phyloP scores from a whole-genome alignment of 2,797 vertebrate species.

The Alca torda region DNA sequence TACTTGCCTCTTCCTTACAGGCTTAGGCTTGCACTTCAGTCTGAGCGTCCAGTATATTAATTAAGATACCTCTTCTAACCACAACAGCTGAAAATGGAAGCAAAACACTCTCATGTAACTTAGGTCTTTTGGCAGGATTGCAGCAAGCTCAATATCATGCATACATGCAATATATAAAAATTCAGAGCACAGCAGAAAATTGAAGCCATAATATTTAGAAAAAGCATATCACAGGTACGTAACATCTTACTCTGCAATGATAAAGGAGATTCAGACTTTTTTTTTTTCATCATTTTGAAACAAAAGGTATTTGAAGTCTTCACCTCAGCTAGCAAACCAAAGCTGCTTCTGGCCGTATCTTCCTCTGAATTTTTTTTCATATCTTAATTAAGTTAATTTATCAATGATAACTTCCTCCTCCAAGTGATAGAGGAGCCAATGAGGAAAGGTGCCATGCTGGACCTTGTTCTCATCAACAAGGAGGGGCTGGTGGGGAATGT shows the following conservation, averaged over 20 bases:
- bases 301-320: neutral
- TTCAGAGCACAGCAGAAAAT: neutral
- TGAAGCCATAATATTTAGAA: neutral
- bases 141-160: neutral
- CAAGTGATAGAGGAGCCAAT: neutral
- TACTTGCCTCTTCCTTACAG: conserved; percentile 11
- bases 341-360: neutral
- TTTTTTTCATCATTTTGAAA: neutral
- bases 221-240: accelerated
- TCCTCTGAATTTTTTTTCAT: neutral
- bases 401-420: neutral
- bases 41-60: neutral
- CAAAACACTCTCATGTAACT: neutral
- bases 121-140: neutral
- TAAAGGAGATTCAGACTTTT: neutral
- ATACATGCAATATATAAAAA: neutral
- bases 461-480: neutral
- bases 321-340: neutral
- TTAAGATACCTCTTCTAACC: neutral
- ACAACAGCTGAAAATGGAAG: neutral
- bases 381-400: neutral
- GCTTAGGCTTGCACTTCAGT: neutral
- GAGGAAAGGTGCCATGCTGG: neutral
- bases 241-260: neutral
- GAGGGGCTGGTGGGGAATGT: neutral